Evolutionary conservation across 2,888 invertebrate species (phyloP), one percentile per base, ranked within the genome.

Genomic region (Ichneumoninae sp.): DNA sequence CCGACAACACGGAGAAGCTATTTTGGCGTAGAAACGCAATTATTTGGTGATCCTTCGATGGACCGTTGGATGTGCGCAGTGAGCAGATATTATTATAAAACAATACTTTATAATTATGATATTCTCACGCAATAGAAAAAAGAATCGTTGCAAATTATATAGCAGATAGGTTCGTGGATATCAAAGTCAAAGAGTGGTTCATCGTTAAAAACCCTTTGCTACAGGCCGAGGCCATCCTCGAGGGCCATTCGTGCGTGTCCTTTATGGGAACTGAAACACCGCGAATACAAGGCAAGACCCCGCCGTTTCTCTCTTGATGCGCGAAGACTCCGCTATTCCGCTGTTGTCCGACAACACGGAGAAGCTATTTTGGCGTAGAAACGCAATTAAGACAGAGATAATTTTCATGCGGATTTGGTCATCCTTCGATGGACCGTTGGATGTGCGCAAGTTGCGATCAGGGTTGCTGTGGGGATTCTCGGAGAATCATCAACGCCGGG

Each of bases 201-300:
- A 19, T 19, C 19, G 19, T 19, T 19, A 19, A 19, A 19, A 19
- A 19, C 19, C 19, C 19, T 19, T 19, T 19, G 19, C 19, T 19
- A 19, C 19, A 19, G 19, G 19, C 57, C 69, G 26, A 44, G 76
- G 78, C 83, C 78, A 82, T 85, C 78, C 88, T 87, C 87, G 83
- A 82, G 81, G 82, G 57, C 69, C 47, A 47, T 87, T 87, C 86
- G 86, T 85, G 84, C 86, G 88, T 87, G 88, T 90, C 91, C 86
- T 91, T 92, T 92, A 92, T 90, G 88, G 90, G 86, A 86, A 80
- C 87, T 85, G 86, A 89, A 90, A 89, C 88, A 88, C 88, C 87
- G 85, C 84, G 82, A 85, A 82, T 80, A 80, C 71, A 82, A 83
- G 16, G 16, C 84, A 52, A 72, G 71, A 66, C 86, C 66, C 30